A percentile compares a stretch with the other conserved stretches of the same genome.
These are phyloP conservation scores for Todus mexicanus DNA, from an alignment of 2,797 vertebrate species.

Conservation along the genomic window DNA sequence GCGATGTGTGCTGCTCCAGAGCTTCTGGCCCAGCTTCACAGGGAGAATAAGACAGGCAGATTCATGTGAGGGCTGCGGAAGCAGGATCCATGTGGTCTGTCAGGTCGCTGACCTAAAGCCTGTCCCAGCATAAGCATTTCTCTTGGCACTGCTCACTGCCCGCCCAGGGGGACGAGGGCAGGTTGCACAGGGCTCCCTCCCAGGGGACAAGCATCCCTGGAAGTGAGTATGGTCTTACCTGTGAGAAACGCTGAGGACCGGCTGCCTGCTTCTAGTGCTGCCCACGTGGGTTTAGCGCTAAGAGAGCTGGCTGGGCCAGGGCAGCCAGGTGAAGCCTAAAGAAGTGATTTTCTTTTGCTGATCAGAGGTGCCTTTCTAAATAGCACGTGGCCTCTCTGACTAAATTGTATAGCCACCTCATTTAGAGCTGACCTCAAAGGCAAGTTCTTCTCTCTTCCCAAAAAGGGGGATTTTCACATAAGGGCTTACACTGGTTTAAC, in stretches of 20 bases:
- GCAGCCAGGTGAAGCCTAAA: background rate
- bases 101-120: background rate
- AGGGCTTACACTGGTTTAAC: conserved; percentile 31
- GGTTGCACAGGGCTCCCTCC: background rate
- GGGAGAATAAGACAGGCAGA: background rate
- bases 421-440: conserved; percentile 32
- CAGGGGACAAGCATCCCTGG: background rate
- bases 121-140: background rate
- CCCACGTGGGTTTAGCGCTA: rapidly evolving
- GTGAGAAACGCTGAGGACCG: background rate
- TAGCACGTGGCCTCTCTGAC: background rate
- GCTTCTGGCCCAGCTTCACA: background rate
- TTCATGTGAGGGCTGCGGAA: rapidly evolving
- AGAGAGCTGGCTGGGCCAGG: background rate
- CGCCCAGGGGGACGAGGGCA: background rate
- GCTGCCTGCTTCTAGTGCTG: background rate
- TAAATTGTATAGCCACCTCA: background rate
- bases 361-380: background rate
- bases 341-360: background rate
- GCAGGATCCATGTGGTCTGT: rapidly evolving
- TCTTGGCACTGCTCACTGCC: rapidly evolving
- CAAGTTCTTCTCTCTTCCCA: background rate
- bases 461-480: background rate
- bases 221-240: background rate
- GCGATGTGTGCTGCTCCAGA: background rate